Evolutionary conservation across 2,797 vertebrate genomes (phyloP), one percentile per base, ranked within the genome.

Genomic region (Hyperoplus immaculatus): DNA sequence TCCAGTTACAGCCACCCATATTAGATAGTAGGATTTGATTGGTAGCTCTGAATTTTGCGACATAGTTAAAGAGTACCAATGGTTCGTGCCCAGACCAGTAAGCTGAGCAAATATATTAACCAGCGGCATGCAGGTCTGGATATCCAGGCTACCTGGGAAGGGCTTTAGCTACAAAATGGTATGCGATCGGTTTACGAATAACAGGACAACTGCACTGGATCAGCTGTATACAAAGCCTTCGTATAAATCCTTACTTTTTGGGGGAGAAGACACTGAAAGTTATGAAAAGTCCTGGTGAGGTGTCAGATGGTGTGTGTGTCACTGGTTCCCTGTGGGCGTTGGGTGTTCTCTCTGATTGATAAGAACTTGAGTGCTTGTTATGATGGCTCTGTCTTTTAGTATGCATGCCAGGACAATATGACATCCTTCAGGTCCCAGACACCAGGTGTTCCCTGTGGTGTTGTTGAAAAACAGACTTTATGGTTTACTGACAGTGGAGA

Each of bases 281-380:
- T 36, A 49, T 63, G 45, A 50, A 49, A 47, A 63, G 45, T 49
- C 21, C 45, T 47, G 38, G 21, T 49, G 14, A 36, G 45, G 14
- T 63, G 60, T 16, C 21, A 59, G 16, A 16, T 69, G 46, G 4
- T 50, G 36, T 69, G 55, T 59, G 16, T 38, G 54, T 64, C 62
- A 64, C 49, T 53, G 63, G 6, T 13, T 11, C 50, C 16, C 16
- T 21, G 5, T 41, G 49, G 38, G 12, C 5, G 3, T 15, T 53
- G 12, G n/a, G 21, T 15, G 50, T 43, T 59, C 16, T 14, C 29
- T 59, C 16, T 69, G 54, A 57, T 3, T 58, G 10, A 56, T 56
- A 46, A 56, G 16, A 56, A 59, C 6, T 3, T 58, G 16, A 39
- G 6, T 54, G 49, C 14, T 58, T 39, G 7, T 45, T 43, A 16